Evolutionary conservation across 2,888 invertebrate species (phyloP).

Genomic region (Drosophila cracens): DNA sequence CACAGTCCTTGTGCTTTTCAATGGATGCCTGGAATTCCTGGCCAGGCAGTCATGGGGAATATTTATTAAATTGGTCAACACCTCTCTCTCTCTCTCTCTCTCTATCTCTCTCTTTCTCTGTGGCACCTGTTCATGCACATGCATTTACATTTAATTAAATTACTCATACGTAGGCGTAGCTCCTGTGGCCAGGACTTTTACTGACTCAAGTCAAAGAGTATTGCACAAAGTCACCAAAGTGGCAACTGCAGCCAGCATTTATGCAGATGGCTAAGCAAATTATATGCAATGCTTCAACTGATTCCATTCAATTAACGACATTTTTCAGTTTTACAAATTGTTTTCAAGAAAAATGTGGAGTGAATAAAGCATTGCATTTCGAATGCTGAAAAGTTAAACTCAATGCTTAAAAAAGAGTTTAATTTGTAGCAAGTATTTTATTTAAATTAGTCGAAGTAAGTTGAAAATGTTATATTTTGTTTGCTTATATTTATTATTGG

Average conservation of each 20-base stretch:
- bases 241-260: slow-evolving; percentile 23
- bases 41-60: slow-evolving; percentile 52
- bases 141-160: slow-evolving; percentile 44
- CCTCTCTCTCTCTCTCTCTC: not conserved
- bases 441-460: not conserved
- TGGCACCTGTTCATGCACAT: slow-evolving; percentile 17
- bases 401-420: not conserved
- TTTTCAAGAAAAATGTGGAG: not conserved
- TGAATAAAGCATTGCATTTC: not conserved
- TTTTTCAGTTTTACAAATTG: not conserved
- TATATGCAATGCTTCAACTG: slow-evolving; percentile 11
- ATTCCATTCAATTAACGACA: slow-evolving; percentile 9
- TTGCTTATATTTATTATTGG: not conserved
- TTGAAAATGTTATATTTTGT: not conserved
- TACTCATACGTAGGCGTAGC: slow-evolving; percentile 17
- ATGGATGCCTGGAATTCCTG: slow-evolving; percentile 10
- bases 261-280: slow-evolving; percentile 35
- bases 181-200: slow-evolving; percentile 15
- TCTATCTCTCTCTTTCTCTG: not conserved
- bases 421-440: not conserved
- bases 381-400: too few species aligned
- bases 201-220: slow-evolving; percentile 8
- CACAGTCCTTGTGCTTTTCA: slow-evolving; percentile 27
- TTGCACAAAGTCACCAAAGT: slow-evolving; percentile 13
- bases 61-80: slow-evolving; percentile 41